Evolutionary conservation across 2,888 invertebrate genomes (phyloP).

Genomic region (Ichneumon xanthorius): DNA sequence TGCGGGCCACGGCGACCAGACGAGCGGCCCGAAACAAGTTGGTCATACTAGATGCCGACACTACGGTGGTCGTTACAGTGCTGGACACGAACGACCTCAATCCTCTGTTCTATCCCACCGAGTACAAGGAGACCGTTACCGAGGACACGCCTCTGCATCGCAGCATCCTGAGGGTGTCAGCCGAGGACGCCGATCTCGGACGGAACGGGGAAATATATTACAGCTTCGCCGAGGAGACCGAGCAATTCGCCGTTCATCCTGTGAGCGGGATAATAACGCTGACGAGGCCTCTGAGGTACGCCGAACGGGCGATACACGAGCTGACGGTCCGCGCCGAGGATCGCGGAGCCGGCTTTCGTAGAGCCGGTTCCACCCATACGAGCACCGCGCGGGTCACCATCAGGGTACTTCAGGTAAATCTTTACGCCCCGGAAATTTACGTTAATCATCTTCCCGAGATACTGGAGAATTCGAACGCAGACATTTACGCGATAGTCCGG

Average conservation of each 20-base stretch:
- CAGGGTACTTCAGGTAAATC: constrained; percentile 92
- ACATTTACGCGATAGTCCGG: constrained; percentile 95
- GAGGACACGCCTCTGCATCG: constrained; percentile 95
- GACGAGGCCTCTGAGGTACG: constrained; percentile 90
- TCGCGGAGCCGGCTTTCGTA: constrained; percentile 89
- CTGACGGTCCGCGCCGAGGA: constrained; percentile 94
- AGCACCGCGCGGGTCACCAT: constrained; percentile 92
- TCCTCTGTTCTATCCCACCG: constrained; percentile 96
- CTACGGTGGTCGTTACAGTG: constrained; percentile 90
- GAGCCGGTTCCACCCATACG: constrained; percentile 86
- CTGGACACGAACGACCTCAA: constrained; percentile 96
- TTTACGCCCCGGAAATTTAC: constrained; percentile 93
- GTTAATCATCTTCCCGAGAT: constrained; percentile 93
- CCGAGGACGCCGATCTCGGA: constrained; percentile 98
- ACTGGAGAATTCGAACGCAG: constrained; percentile 92
- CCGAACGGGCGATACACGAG: constrained; percentile 90
- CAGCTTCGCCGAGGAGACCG: constrained; percentile 93
- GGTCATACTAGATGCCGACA: constrained; percentile 87
- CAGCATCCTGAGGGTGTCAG: constrained; percentile 92
- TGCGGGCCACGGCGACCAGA: constrained; percentile 90
- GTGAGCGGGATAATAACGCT: constrained; percentile 95
- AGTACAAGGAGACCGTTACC: constrained; percentile 94
- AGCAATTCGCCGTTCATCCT: constrained; percentile 96
- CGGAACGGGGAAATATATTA: constrained; percentile 99
- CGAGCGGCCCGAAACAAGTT: constrained; percentile 86